A percentile compares a stretch with the other conserved stretches of the same genome.
These are phyloP conservation scores for Neosilurus mollespiculum DNA, from an alignment of 2,797 vertebrate species.

Conservation along the genomic window DNA sequence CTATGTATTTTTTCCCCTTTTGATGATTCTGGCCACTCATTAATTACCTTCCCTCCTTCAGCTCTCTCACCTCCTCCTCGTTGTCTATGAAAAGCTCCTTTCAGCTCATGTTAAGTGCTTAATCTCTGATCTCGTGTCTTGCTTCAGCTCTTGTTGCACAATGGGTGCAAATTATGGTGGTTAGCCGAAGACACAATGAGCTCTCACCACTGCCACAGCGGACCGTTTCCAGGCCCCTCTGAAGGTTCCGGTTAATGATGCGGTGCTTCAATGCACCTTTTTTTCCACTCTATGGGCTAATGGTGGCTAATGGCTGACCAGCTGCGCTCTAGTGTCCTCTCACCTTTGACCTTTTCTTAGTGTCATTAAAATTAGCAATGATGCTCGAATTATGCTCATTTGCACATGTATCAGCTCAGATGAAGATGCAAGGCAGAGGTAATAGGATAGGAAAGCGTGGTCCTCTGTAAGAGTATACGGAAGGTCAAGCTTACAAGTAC, in stretches of 20 bases:
- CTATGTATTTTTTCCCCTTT: neutral
- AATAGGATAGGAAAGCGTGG: neutral
- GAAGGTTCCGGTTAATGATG: slow-evolving; percentile 47
- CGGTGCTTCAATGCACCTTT: slow-evolving; percentile 47
- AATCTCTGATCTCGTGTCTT: slow-evolving; percentile 78
- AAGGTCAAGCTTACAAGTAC: neutral
- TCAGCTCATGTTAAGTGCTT: slow-evolving; percentile 69
- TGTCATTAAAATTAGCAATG: slow-evolving; percentile 31
- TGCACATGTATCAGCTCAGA: neutral
- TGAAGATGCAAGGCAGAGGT: neutral
- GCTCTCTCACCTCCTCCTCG: slow-evolving; percentile 54
- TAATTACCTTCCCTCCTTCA: slow-evolving; percentile 29
- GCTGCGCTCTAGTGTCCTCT: slow-evolving; percentile 26
- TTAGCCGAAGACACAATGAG: slow-evolving; percentile 73
- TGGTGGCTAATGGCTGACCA: slow-evolving; percentile 46
- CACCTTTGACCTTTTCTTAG: slow-evolving; percentile 38
- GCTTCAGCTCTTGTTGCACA: slow-evolving; percentile 72
- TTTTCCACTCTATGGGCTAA: slow-evolving; percentile 43
- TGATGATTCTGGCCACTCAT: slow-evolving; percentile 1
- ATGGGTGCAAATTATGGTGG: slow-evolving; percentile 71
- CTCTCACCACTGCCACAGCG: slow-evolving; percentile 35
- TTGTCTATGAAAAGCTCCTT: slow-evolving; percentile 47
- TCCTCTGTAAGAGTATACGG: neutral
- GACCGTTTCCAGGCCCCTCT: slow-evolving; percentile 25
- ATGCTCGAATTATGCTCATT: neutral